Percentiles rank a stretch among this genome's conserved stretches.
phyloP scores from a whole-genome alignment of 2,888 invertebrate genomes.

The Pachycephus smyrnensis region DNA sequence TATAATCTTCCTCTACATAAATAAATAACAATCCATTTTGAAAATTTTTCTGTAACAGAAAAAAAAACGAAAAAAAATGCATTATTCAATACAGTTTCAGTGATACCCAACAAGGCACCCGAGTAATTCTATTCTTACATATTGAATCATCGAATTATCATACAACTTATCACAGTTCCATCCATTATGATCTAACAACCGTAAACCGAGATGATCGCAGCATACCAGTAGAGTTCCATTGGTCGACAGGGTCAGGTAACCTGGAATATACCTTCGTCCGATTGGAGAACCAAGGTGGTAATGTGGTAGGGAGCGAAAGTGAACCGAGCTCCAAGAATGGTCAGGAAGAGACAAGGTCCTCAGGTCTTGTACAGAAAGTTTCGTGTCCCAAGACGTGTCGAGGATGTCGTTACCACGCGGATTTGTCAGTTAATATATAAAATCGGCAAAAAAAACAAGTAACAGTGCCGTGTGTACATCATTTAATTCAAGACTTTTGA shows the following conservation, averaged over 20 bases:
- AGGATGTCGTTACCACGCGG: constrained; percentile 15
- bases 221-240: constrained; percentile 4
- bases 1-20: background rate
- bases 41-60: background rate
- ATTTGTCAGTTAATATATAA: background rate
- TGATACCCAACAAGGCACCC: background rate
- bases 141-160: too few relatives aligned
- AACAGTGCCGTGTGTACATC: background rate
- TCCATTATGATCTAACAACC: background rate
- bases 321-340: constrained; percentile 65
- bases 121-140: background rate
- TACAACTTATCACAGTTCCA: too few relatives aligned
- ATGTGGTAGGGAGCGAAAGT: constrained; percentile 56
- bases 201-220: background rate
- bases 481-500: background rate
- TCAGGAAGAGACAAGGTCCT: constrained; percentile 51
- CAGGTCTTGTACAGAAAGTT: constrained; percentile 26
- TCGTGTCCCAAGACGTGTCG: constrained; percentile 6
- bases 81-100: background rate
- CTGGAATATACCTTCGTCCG: constrained; percentile 8
- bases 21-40: background rate
- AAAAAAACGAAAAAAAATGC: fast-evolving
- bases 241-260: constrained; percentile 13
- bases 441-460: background rate
- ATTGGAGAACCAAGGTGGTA: constrained; percentile 32